phyloP scores from a whole-genome alignment of 1,140 invertebrate genomes.

The Anastatus disparis region DNA sequence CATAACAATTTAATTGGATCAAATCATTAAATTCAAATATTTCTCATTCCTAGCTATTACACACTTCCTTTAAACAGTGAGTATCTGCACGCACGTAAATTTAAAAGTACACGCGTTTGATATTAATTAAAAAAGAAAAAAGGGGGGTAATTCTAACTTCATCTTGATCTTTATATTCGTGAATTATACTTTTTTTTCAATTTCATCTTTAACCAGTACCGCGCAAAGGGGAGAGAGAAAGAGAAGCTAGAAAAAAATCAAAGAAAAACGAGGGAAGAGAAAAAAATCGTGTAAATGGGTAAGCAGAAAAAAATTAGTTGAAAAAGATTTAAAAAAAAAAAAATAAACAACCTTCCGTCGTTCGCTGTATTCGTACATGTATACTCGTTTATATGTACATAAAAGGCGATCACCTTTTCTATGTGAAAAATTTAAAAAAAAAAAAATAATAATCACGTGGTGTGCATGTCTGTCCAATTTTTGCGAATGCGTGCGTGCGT shows the following conservation, averaged over 20 bases:
- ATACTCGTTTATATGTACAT: constrained; percentile 43
- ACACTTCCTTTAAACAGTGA: no score
- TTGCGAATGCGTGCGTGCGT: constrained; percentile 44
- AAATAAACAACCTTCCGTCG: constrained; percentile 29
- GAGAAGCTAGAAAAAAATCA: no score
- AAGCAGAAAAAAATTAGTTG: constrained; percentile 30
- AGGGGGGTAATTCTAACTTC: no score
- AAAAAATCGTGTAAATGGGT: background rate
- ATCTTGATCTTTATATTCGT: no score
- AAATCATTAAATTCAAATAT: no score
- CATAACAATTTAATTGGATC: no score
- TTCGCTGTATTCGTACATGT: constrained; percentile 44
- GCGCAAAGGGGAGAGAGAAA: no score
- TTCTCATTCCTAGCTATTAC: no score
- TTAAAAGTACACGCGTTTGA: background rate
- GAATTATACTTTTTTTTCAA: no score
- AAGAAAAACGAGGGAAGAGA: background rate
- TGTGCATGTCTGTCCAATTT: constrained; percentile 25
- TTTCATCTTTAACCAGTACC: no score
- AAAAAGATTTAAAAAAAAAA: constrained; percentile 30
- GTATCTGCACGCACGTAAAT: background rate
- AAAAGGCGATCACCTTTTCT: constrained; percentile 37
- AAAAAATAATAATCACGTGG: constrained; percentile 29
- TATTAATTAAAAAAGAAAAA: background rate
- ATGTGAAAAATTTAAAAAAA: constrained; percentile 42